Evolutionary conservation across 2,888 invertebrate genomes (phyloP), one percentile per base, ranked within the genome.

Genomic region (Dinocampus coccinellae): DNA sequence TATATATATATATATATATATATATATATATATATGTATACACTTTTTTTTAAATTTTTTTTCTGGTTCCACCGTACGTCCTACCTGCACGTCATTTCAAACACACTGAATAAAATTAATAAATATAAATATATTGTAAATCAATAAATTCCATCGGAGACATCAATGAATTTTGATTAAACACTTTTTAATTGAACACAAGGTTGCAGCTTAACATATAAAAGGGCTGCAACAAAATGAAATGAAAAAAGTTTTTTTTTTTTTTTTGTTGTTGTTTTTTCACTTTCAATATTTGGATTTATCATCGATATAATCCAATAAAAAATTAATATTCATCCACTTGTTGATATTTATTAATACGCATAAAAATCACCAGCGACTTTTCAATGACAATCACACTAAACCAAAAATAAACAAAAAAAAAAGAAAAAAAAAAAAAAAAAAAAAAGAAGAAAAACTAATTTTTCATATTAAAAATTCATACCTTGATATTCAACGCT

Each of bases 191-290:
- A 78, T 77, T 81, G 78, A 87, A 85, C 84, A 83, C 84, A 82
- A 81, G 81, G 84, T 85, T 84, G 83, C 84, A 83, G 82, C 82
- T 82, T 82, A 82, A 79, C 82, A 85, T 87, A 87, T 83, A 87
- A 87, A 87, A 87, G 87, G 87, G 87, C 87, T 87, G 85, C 86
- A 78, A 78, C 73, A 68, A 47, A 36, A 13, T 62, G 63, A 26
- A 36, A 52, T 4, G 9, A 53, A 9, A 69, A 52, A 9, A 62
- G 52, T 29, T 26, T 53, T 24, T 16, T 29, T 24, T 26, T 22
- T 22, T 36, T 65, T 6, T 34, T 42, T 29, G 24, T 55, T 20
- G 3, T 1, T 26, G 0, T n/a, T n/a, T n/a, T n/a, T n/a, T n/a
- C n/a, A n/a, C n/a, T n/a, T n/a, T n/a, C n/a, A n/a, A n/a, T n/a